Evolutionary conservation across 64 coral and sea anemone genomes (phyloP), one percentile per base, ranked within the genome.

Genomic region (Montipora efflorescens): DNA sequence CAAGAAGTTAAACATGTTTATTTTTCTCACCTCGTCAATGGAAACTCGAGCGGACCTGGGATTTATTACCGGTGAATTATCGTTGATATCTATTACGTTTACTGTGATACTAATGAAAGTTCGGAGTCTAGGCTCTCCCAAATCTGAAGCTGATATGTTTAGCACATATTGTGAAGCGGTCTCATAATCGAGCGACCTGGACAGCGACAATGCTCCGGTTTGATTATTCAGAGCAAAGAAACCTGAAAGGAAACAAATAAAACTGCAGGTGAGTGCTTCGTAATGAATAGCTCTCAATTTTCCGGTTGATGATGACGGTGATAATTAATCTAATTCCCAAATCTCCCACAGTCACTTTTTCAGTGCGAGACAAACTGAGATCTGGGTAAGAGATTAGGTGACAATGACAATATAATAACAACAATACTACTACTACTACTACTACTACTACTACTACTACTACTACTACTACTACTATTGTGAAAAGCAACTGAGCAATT

Each of bases 71-170:
- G 96, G 96, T 62, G 93, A 90, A 23, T 95, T 98, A 55, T 98
- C 96, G 44, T 98, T 98, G 43, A 87, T 87, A 87, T 98, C 96
- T 14, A 16, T 83, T 46, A 98, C 87, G 61, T 77, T 86, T 20
- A 98, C 74, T 67, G 46, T 75, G 49, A 98, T 67, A 66, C 8
- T n/a, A 55, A 74, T 80, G 87, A 48, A 90, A 16, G 79, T 80
- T 53, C 75, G 44, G 47, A 79, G 87, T 55, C 67, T 86, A 25
- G 96, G 87, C 72, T 87, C 14, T 10, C 96, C 96, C 10, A 77
- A 22, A 55, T 98, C 96, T 61, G 74, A 90, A 50, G 93, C 96
- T 36, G 94, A 79, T 75, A 98, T 72, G 69, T 87, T 93, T 7
- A 98, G 76, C 50, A 69, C 23, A 50, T 93, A 88, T 64, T 83